phyloP scores from a whole-genome alignment of 2,113 vertebrate species.

The Callocephalon fimbriatum region DNA sequence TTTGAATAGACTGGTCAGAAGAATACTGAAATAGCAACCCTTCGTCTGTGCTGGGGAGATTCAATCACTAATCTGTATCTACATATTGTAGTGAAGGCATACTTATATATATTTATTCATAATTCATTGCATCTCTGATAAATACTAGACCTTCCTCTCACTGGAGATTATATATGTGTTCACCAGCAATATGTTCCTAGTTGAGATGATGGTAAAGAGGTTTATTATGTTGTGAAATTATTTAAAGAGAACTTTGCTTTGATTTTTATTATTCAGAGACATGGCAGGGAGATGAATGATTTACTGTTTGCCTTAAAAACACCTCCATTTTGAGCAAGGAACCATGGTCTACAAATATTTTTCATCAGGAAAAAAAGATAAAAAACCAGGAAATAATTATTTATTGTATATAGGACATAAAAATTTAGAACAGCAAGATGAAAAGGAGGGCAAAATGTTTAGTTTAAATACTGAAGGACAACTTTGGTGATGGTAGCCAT shows the following conservation, averaged over 20 bases:
- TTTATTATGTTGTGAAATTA: not conserved
- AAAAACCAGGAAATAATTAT: not conserved
- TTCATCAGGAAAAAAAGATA: not conserved
- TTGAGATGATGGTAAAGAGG: not conserved
- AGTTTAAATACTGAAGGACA: not conserved
- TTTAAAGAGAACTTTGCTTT: not conserved
- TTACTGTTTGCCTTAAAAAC: not conserved
- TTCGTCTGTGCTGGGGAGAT: not conserved
- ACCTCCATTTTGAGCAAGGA: not conserved
- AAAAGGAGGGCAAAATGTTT: not conserved
- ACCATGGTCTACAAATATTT: not conserved
- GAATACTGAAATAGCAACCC: slow-evolving; percentile 1
- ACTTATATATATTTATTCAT: not conserved
- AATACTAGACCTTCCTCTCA: not conserved
- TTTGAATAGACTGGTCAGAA: slow-evolving; percentile 52
- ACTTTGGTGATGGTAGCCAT: not conserved
- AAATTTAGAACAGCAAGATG: not conserved
- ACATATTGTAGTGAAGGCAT: not conserved
- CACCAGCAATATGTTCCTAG: not conserved
- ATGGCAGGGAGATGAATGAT: not conserved
- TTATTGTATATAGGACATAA: not conserved
- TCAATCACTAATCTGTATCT: not conserved
- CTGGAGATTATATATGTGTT: not conserved
- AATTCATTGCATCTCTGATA: not conserved
- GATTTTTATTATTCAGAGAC: not conserved